Percentiles rank a stretch among this genome's conserved stretches.
Conservation (phyloP, 2,888 invertebrate genomes). For the Acrobasis consociella region DNA sequence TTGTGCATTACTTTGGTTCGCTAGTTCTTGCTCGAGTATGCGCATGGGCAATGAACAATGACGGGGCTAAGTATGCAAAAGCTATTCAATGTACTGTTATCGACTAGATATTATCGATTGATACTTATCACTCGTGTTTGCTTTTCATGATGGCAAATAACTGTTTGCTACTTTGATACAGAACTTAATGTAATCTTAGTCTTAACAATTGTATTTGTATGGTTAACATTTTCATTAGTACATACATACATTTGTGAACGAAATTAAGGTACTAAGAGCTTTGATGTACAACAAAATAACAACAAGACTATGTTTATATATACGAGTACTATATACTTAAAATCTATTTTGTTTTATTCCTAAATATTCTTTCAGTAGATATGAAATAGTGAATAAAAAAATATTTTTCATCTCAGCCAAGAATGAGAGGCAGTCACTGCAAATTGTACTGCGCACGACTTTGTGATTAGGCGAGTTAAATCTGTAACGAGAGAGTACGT, state of each 20-base stretch:
- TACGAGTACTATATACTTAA: no score
- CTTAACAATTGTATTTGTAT: no score
- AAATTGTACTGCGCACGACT: constrained; percentile 14
- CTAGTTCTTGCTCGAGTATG: neutral
- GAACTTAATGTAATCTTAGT: no score
- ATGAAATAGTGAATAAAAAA: no score
- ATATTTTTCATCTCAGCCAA: neutral
- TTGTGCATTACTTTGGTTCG: neutral
- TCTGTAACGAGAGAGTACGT: constrained; percentile 13
- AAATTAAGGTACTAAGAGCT: no score
- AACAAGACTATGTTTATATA: no score
- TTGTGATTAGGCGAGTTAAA: constrained; percentile 14
- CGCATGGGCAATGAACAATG: neutral
- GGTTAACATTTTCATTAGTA: no score
- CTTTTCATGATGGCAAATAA: neutral
- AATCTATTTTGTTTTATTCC: no score
- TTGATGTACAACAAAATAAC: no score
- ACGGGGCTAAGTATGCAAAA: neutral
- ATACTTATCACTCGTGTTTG: neutral
- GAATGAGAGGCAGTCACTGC: neutral
- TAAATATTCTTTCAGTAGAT: no score
- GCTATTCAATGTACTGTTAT: constrained; percentile 1
- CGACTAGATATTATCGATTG: neutral
- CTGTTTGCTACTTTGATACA: neutral
- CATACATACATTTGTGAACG: no score